These are phyloP conservation scores for Okapia johnstoni DNA, from an alignment of 2,113 vertebrate species.

Conservation along the genomic window DNA sequence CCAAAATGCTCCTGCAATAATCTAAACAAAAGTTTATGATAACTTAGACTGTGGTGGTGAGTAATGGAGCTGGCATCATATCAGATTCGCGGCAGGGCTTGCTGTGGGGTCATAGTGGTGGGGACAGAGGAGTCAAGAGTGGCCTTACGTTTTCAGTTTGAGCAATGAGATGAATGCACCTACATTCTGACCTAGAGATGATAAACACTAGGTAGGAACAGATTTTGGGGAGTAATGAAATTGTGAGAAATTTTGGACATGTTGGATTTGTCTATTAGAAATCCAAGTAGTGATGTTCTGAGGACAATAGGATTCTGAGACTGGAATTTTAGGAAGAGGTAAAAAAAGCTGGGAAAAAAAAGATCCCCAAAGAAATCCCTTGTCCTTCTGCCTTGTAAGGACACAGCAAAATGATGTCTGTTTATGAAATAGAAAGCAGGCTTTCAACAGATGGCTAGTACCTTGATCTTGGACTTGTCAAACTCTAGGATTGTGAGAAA, in stretches of 20 bases:
- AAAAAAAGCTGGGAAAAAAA: background rate
- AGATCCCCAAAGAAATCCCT: background rate
- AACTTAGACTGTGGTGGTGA: background rate
- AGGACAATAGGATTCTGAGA: background rate
- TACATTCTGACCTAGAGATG: background rate
- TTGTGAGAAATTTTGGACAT: background rate
- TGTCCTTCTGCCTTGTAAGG: background rate
- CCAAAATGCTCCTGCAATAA: background rate
- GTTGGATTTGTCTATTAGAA: background rate
- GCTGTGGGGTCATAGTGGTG: accelerated
- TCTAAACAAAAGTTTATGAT: background rate
- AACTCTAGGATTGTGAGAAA: background rate
- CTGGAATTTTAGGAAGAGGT: background rate
- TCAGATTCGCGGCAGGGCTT: background rate
- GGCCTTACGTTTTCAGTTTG: background rate
- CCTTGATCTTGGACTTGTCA: background rate
- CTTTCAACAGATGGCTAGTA: background rate
- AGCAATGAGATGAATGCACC: background rate
- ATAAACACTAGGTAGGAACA: background rate
- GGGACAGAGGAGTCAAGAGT: background rate
- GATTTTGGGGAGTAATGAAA: background rate
- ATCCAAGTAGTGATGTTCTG: background rate
- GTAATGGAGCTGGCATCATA: background rate
- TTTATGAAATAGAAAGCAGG: background rate
- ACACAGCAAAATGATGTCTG: background rate